Evolutionary conservation across 2,113 vertebrate species (phyloP), one percentile per base, ranked within the genome.

Genomic region (Cepphus grylle): DNA sequence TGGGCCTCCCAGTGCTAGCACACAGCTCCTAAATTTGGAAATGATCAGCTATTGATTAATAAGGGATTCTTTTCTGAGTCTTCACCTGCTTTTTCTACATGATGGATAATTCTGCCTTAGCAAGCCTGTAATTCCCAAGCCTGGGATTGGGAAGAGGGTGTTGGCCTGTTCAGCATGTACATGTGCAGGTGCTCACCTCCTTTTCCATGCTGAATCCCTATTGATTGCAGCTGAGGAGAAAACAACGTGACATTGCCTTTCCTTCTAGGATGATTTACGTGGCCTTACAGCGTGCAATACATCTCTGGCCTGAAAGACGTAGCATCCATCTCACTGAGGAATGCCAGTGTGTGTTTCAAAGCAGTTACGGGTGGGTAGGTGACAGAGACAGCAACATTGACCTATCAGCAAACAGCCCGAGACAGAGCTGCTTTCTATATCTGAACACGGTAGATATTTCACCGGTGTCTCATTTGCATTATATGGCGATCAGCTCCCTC

Each of bases 21-120:
- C 66, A 91, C 32, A 84, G 86, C 79, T 96, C 66, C 76, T 94
- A 87, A 92, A 90, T 96, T 91, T 86, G 69, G 78, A 96, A 95
- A 95, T 74, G 59, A 95, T 85, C 62, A 83, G 30, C 55, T 95
- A 92, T 93, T 95, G 94, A 96, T 97, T 95, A 94, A 86, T 81
- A 88, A 78, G 61, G 26, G 82, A 84, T 56, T 95, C 12, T 70
- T 78, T 43, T 34, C 30, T 52, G 25, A 80, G 34, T 88, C 43
- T 86, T 95, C n/a, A 56, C 88, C 50, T 86, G 49, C 49, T 94
- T 93, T 93, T 90, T 78, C 86, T 96, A 45, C 23, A 40, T 56
- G 88, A 88, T 25, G 5, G 66, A 74, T 70, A 94, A 71, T 73
- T 94, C 45, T 83, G 36, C 36, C 42, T 36, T 79, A 72, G n/a